phyloP scores from a whole-genome alignment of 2,888 invertebrate genomes.

The Pachliopta kotzebuea region DNA sequence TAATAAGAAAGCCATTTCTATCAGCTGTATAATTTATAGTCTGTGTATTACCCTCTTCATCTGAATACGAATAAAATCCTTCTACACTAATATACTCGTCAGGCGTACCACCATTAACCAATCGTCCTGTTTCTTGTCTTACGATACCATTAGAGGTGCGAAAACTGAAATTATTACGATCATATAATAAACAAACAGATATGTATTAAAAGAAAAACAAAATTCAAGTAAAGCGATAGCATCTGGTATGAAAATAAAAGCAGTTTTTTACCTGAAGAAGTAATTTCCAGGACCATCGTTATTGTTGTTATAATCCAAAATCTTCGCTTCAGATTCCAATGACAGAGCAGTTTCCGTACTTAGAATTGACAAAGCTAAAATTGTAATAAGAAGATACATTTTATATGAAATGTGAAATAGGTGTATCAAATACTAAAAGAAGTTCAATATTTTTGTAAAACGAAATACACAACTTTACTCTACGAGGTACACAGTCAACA shows the following conservation, averaged over 20 bases:
- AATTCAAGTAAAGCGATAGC: too few relatives aligned
- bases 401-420: not conserved
- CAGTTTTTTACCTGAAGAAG: conserved; percentile 38
- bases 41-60: conserved; percentile 73
- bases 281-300: conserved; percentile 35
- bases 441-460: not conserved
- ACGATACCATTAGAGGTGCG: conserved; percentile 75
- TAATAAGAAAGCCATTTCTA: conserved; percentile 62
- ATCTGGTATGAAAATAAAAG: too few relatives aligned
- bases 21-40: conserved; percentile 75
- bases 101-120: conserved; percentile 73
- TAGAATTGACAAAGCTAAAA: conserved; percentile 4
- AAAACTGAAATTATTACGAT: conserved; percentile 9
- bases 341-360: not conserved
- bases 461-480: conserved; percentile 13
- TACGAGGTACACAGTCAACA: not conserved
- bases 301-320: conserved; percentile 13
- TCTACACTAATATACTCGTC: conserved; percentile 74
- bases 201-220: too few relatives aligned
- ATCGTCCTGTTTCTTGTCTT: conserved; percentile 70
- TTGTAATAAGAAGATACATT: conserved; percentile 6
- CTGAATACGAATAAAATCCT: conserved; percentile 74
- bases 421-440: not conserved
- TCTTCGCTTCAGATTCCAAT: conserved; percentile 1
- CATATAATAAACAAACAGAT: too few relatives aligned